Evolutionary conservation across 2,113 vertebrate genomes (phyloP).

Genomic region (Seriola dumerili): DNA sequence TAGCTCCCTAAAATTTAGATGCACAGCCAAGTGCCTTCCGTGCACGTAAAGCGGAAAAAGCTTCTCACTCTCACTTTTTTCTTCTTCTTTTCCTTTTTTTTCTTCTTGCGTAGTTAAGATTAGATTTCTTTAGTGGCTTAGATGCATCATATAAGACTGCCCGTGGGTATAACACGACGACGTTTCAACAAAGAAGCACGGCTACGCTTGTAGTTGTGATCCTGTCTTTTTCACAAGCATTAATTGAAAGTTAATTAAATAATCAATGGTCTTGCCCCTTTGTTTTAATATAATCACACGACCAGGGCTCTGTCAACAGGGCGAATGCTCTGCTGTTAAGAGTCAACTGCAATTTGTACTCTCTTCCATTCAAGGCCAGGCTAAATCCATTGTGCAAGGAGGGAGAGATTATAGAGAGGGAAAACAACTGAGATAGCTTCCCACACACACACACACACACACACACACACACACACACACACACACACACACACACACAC

Average conservation of each 20-base stretch:
- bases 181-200: conserved; percentile 44
- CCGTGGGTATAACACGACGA: conserved; percentile 54
- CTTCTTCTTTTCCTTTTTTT: conserved; percentile 12
- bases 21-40: conserved; percentile 76
- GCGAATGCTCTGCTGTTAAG: conserved; percentile 58
- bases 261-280: conserved; percentile 68
- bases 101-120: conserved; percentile 69
- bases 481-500: conserved; percentile 15
- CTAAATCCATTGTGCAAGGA: conserved; percentile 75
- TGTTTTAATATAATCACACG: conserved; percentile 70
- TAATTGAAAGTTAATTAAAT: conserved; percentile 77
- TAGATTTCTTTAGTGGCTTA: conserved; percentile 76
- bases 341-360: conserved; percentile 62
- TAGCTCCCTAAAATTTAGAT: conserved; percentile 78
- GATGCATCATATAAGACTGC: conserved; percentile 66
- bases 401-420: conserved; percentile 73
- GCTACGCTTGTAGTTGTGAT: conserved; percentile 44
- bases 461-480: too few species aligned
- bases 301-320: conserved; percentile 63
- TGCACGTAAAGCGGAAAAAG: conserved; percentile 66
- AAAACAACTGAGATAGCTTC: conserved; percentile 71
- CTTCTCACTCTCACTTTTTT: conserved; percentile 38
- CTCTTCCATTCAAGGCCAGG: conserved; percentile 65
- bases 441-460: conserved; percentile 55
- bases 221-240: conserved; percentile 53